Base-by-base conservation (phyloP, 2,113 vertebrate species). In the Tyrannus savana region DNA sequence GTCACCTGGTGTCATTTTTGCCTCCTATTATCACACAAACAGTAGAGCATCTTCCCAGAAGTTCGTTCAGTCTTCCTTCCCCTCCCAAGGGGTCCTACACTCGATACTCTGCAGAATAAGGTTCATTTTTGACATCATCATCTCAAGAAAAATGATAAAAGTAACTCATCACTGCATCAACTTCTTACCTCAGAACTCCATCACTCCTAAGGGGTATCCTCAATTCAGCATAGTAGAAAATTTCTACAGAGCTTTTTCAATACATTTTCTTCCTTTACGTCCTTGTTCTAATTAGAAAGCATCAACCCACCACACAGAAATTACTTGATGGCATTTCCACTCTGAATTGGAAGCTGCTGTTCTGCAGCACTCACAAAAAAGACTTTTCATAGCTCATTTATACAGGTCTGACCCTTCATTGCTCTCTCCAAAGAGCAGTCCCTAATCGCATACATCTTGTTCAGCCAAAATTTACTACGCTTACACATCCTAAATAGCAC, bases 391-490 rank as follows among this genome's bases (percentile, higher is more conserved):
- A 50, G 55, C 28, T 75, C 59, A 73, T 31, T 44, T 78, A 55
- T 11, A n/a, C 42, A 69, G 41, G 46, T 35, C 80, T 77, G 63
- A 83, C n/a, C 55, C 37, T 28, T 27, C 30, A 31, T 21, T 46
- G 19, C 30, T 31, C n/a, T 66, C 67, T 78, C 72, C 84, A 53
- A 82, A 62, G 22, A 67, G 27, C 33, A 90, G 31, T 64, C 19
- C 15, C 46, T 75, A 71, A 67, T 24, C 0, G 0, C n/a, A 33
- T 17, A 39, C 10, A 42, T 67, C 73, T 31, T 2, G 12, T 67
- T 63, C 80, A 82, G 53, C 15, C 53, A 59, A 39, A 55, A 80
- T 68, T 64, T 49, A 24, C 73, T 63, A 17, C 24, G 46, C 62
- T 47, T 46, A 60, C 42, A 39, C 17, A 69, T 39, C 42, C 58